Evolutionary conservation across 2,888 invertebrate species (phyloP).

Genomic region (Toxonevra muliebris): DNA sequence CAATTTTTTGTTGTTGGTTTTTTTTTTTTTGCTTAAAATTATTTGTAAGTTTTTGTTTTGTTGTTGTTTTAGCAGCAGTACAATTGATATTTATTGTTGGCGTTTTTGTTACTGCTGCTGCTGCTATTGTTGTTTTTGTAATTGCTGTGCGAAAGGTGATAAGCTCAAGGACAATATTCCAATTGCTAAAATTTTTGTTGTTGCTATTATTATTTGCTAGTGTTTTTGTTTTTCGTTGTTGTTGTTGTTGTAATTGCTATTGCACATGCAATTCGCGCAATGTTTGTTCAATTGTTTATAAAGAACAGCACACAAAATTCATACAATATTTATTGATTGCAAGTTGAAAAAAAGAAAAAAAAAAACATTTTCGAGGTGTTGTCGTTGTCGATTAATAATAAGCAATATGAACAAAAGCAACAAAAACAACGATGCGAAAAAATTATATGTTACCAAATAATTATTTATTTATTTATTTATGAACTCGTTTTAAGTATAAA

Average conservation of each 20-base stretch:
- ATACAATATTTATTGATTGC: background rate
- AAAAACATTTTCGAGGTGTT: conserved; percentile 6
- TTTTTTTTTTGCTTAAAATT: background rate
- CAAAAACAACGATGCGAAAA: too few relatives aligned
- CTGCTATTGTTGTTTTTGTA: conserved; percentile 12
- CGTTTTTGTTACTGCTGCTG: background rate
- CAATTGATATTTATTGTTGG: conserved; percentile 19
- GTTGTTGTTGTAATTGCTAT: conserved; percentile 11
- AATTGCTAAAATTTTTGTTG: conserved; percentile 28
- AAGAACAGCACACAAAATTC: conserved; percentile 16
- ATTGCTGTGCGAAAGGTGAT: conserved; percentile 17
- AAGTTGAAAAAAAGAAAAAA: too few relatives aligned
- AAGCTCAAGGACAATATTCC: conserved; percentile 24
- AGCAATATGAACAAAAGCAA: too few relatives aligned
- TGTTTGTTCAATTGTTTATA: conserved; percentile 27
- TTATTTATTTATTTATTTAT: too few relatives aligned
- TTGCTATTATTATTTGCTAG: conserved; percentile 21
- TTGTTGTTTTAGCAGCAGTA: background rate
- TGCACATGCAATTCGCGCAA: conserved; percentile 18
- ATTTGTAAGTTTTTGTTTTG: too few relatives aligned
- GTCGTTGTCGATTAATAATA: conserved; percentile 12
- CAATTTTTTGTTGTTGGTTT: conserved; percentile 14
- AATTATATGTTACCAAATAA: too few relatives aligned
- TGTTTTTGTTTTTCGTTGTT: conserved; percentile 17
- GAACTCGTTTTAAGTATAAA: too few relatives aligned